Conservation (phyloP, 2,888 invertebrate species). For the Rotaria socialis region DNA sequence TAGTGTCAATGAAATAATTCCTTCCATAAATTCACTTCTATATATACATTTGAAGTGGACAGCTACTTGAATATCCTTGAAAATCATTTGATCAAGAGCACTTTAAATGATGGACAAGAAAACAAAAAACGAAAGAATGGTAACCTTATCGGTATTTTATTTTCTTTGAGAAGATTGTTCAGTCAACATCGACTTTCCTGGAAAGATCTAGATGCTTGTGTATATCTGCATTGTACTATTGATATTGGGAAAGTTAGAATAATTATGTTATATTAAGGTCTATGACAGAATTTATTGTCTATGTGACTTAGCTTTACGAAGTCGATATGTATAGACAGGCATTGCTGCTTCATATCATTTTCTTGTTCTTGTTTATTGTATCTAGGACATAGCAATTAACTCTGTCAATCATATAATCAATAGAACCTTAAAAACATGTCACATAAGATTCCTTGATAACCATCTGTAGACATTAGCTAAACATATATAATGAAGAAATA, state of each 20-base stretch:
- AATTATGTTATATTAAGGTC: not conserved
- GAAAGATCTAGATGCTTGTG: not conserved
- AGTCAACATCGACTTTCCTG: not conserved
- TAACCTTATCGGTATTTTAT: not conserved
- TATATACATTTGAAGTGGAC: not conserved
- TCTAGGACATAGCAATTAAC: not conserved
- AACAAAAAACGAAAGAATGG: not conserved
- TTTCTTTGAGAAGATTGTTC: not conserved
- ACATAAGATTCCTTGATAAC: not conserved
- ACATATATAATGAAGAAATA: not conserved
- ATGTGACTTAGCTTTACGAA: not conserved
- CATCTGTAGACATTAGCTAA: not conserved
- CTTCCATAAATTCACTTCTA: not conserved
- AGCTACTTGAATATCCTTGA: conserved; percentile 22
- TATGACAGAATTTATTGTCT: not conserved
- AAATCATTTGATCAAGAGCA: conserved; percentile 2
- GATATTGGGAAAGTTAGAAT: not conserved
- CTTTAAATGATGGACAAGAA: not conserved
- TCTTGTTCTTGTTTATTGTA: not conserved
- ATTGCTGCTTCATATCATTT: not conserved
- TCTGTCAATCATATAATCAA: not conserved
- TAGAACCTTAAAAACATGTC: not conserved
- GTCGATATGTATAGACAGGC: not conserved
- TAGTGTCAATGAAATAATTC: conserved; percentile 6
- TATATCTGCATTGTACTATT: not conserved